Conservation (phyloP, 2,797 vertebrate species). For the Cuculus canorus region DNA sequence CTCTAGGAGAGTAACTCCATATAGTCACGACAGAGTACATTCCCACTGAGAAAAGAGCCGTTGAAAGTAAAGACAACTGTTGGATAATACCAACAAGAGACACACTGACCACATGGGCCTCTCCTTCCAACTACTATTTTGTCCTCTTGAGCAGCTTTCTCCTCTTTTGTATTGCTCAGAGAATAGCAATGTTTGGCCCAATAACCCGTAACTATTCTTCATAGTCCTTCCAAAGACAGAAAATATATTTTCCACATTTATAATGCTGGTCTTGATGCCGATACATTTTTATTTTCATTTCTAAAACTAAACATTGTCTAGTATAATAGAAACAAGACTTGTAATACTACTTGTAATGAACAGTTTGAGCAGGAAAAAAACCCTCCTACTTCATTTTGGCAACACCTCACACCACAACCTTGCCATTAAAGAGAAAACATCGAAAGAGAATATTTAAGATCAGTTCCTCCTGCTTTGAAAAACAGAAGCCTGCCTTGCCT, state of each 20-base stretch:
- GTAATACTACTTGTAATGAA: not conserved
- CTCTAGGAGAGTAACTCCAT: accelerated
- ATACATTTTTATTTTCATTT: not conserved
- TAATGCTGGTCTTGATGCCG: not conserved
- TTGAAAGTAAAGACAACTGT: accelerated
- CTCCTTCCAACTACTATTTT: not conserved
- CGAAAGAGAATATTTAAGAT: constrained; percentile 1
- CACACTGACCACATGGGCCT: not conserved
- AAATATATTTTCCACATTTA: not conserved
- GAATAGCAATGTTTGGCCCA: not conserved
- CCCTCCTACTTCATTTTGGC: not conserved
- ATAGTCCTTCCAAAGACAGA: not conserved
- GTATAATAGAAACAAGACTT: not conserved
- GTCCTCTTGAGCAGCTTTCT: not conserved
- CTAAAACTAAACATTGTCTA: not conserved
- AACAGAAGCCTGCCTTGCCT: constrained; percentile 12
- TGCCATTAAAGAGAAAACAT: not conserved
- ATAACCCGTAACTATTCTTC: not conserved
- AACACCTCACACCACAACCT: not conserved
- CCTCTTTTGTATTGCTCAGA: not conserved
- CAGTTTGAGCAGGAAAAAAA: not conserved
- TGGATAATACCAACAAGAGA: not conserved
- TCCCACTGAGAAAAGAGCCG: not conserved
- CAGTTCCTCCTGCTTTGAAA: constrained; percentile 28
- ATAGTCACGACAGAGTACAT: accelerated